Base-by-base conservation (phyloP, 2,888 invertebrate species). In the Diogma glabrata region DNA sequence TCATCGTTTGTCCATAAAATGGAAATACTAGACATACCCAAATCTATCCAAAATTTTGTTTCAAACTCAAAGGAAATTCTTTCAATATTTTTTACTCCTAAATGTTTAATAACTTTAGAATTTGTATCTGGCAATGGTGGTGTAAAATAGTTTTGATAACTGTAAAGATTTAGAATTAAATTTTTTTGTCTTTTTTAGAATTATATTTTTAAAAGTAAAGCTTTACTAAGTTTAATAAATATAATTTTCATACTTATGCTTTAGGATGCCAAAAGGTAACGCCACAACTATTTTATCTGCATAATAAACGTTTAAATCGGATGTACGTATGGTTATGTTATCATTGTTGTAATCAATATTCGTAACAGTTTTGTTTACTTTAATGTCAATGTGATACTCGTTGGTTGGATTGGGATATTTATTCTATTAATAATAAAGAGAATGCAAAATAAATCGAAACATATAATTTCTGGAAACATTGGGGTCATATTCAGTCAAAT, bases 61-160 rank as follows among this genome's bases (percentile, higher is more conserved):
- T 43, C 43, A n/a, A 43, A 43, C 14, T 43, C 43, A 22, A 43
- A 43, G n/a, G 43, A 22, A 8, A 43, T 22, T 14, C 43, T 20
- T 22, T 43, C 43, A n/a, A 43, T 22, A 3, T 20, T 22, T 43
- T 43, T 43, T 22, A 43, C 43, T 14, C 23, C 23, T 6, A 43
- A 43, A 43, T 43, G 20, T 43, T 43, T 20, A 2, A 43, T 43
- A 8, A 43, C 43, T 22, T 43, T 20, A 22, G 23, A 14, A 14
- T 43, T 20, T n/a, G 20, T 23, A 8, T 43, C 22, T 2, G 43
- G 43, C 5, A 43, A 23, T 9, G 22, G 43, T 12, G 43, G 43
- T n/a, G 43, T 43, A 22, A 43, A 43, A 22, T 43, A 43, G 14
- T 43, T 43, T 43, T 43, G 43, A n/a, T n/a, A n/a, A n/a, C n/a